phyloP scores from a whole-genome alignment of 2,888 invertebrate species.

The Dryomyza anilis region DNA sequence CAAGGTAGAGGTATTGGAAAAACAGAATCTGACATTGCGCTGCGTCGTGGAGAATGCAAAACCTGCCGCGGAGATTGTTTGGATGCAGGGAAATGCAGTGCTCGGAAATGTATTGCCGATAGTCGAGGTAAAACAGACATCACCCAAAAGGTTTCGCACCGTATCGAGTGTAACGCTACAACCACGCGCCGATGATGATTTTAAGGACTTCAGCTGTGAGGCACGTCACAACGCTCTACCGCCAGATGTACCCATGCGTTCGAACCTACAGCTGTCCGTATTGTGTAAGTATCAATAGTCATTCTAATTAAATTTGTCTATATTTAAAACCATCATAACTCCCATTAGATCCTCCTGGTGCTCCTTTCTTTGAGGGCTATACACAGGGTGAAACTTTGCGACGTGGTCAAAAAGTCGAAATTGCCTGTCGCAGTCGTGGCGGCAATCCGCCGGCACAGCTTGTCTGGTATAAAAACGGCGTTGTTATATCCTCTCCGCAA shows the following conservation, averaged over 20 bases:
- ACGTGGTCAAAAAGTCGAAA: conserved; percentile 55
- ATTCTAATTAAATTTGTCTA: neutral
- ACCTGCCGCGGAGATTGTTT: conserved; percentile 55
- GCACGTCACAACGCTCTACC: conserved; percentile 56
- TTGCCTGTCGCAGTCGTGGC: conserved; percentile 57
- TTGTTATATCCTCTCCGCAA: conserved; percentile 50
- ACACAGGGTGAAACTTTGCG: conserved; percentile 51
- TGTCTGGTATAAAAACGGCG: conserved; percentile 56
- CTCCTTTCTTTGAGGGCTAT: conserved; percentile 58
- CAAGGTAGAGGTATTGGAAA: conserved; percentile 55
- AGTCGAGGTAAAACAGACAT: conserved; percentile 50
- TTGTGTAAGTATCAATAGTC: conserved; percentile 48
- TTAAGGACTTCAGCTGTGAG: conserved; percentile 56
- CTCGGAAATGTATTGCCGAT: conserved; percentile 43
- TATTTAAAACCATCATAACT: neutral
- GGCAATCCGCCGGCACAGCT: conserved; percentile 57
- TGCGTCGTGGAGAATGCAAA: conserved; percentile 57
- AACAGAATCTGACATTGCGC: conserved; percentile 53
- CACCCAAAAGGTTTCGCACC: conserved; percentile 51
- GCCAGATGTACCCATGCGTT: conserved; percentile 58
- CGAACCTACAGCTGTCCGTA: conserved; percentile 55
- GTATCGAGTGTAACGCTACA: conserved; percentile 48
- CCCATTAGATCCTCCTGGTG: conserved; percentile 55
- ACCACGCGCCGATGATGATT: conserved; percentile 55
- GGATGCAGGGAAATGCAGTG: conserved; percentile 53